These are phyloP conservation scores for Hirudo medicinalis DNA, from an alignment of 1,140 invertebrate species.

Conservation along the genomic window DNA sequence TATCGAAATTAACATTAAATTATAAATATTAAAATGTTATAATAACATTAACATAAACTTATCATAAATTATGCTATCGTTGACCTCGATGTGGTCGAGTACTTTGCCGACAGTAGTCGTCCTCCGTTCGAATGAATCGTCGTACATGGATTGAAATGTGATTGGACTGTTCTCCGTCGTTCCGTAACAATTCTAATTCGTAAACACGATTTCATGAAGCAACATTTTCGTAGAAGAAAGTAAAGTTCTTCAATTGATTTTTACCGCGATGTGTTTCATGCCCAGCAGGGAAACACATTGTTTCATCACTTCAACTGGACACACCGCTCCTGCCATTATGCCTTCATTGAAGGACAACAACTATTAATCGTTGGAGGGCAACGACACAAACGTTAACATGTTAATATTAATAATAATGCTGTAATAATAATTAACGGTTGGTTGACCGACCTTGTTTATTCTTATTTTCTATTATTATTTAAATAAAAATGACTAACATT, in stretches of 20 bases:
- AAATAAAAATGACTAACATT: too few relatives aligned
- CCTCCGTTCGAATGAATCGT: constrained; percentile 53
- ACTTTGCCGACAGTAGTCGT: constrained; percentile 64
- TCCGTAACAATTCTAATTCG: constrained; percentile 62
- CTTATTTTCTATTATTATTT: too few relatives aligned
- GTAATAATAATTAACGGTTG: too few relatives aligned
- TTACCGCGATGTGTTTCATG: constrained; percentile 36
- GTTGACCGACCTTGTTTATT: too few relatives aligned
- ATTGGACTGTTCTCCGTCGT: constrained; percentile 72
- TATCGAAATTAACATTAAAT: too few relatives aligned
- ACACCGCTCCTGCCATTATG: constrained; percentile 39
- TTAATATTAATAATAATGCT: too few relatives aligned
- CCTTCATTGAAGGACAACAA: constrained; percentile 23
- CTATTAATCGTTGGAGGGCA: too few relatives aligned
- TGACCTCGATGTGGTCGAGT: constrained; percentile 61
- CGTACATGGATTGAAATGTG: constrained; percentile 49
- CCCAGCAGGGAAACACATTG: constrained; percentile 33
- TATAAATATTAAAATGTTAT: too few relatives aligned
- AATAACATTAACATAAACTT: too few relatives aligned
- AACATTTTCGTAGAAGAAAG: not conserved
- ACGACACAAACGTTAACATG: too few relatives aligned
- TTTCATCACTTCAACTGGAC: constrained; percentile 35
- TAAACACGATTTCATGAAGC: too few relatives aligned
- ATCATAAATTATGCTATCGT: too few relatives aligned
- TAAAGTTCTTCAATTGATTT: constrained; percentile 20